These are phyloP conservation scores for Neosalanx taihuensis DNA, from an alignment of 2,797 vertebrate species.

Conservation along the genomic window DNA sequence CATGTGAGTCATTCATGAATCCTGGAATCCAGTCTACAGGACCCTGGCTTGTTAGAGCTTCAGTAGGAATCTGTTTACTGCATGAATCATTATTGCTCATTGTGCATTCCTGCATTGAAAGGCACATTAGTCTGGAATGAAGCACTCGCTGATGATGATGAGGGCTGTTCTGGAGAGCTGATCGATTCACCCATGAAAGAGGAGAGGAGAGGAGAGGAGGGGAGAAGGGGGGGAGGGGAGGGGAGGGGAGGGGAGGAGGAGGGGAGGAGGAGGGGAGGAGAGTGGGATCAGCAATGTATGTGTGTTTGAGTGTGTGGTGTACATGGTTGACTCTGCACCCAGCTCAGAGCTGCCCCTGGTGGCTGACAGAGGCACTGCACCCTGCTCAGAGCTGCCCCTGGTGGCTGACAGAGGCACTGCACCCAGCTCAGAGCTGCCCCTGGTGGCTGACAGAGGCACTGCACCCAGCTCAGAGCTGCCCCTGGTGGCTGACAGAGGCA, in stretches of 20 bases:
- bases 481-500: conserved; percentile 18
- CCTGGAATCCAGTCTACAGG: too few relatives aligned
- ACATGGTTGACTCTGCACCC: conserved; percentile 16
- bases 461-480: conserved; percentile 31
- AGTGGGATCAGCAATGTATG: conserved; percentile 26
- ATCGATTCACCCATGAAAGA: conserved; percentile 27
- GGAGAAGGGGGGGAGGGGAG: neutral
- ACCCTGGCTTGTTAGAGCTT: too few relatives aligned
- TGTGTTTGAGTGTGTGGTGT: conserved; percentile 9
- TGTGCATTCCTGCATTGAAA: too few relatives aligned
- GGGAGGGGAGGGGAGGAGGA: neutral
- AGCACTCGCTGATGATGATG: conserved; percentile 32
- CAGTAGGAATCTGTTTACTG: too few relatives aligned
- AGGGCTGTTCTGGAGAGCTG: conserved; percentile 19
- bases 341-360: too few relatives aligned
- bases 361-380: too few relatives aligned
- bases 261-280: neutral
- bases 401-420: neutral
- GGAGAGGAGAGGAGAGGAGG: neutral
- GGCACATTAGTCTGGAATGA: too few relatives aligned
- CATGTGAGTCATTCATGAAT: too few relatives aligned
- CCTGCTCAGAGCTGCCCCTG: conserved; percentile 5
- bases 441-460: neutral
- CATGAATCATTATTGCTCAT: too few relatives aligned
- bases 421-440: neutral